These are phyloP conservation scores for Galeruca laticollis DNA, from an alignment of 2,888 invertebrate species.

Conservation along the genomic window DNA sequence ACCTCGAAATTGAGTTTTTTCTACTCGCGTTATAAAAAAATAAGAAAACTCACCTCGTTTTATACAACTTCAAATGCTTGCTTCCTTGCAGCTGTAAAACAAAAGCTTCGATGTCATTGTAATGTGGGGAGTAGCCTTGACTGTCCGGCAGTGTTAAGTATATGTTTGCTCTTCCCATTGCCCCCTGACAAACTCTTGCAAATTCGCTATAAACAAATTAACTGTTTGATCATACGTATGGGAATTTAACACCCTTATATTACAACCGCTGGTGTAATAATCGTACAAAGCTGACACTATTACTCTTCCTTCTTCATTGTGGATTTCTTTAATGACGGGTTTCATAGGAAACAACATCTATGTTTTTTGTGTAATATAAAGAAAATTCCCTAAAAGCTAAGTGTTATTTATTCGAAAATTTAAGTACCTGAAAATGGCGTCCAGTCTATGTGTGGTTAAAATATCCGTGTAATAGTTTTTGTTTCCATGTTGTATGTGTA, in stretches of 20 bases:
- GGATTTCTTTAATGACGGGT: constrained; percentile 85
- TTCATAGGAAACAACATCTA: constrained; percentile 90
- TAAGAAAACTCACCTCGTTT: constrained; percentile 71
- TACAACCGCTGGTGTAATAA: constrained; percentile 89
- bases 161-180: constrained; percentile 94
- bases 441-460: constrained; percentile 81
- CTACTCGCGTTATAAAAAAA: too few relatives aligned
- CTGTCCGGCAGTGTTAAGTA: constrained; percentile 96
- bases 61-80: constrained; percentile 94
- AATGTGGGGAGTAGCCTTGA: constrained; percentile 99
- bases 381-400: constrained; percentile 80
- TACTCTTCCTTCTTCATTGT: constrained; percentile 85
- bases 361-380: constrained; percentile 86
- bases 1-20: too few relatives aligned
- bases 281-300: constrained; percentile 89
- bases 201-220: constrained; percentile 76
- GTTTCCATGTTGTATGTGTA: constrained; percentile 77
- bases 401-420: too few relatives aligned
- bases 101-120: constrained; percentile 99
- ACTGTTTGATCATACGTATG: constrained; percentile 82
- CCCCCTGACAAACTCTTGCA: constrained; percentile 95
- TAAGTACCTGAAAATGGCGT: too few relatives aligned
- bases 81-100: constrained; percentile 95
- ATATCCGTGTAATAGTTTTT: constrained; percentile 78
- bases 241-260: constrained; percentile 90